phyloP scores from a whole-genome alignment of 2,113 vertebrate species.

The Xenus cinereus region DNA sequence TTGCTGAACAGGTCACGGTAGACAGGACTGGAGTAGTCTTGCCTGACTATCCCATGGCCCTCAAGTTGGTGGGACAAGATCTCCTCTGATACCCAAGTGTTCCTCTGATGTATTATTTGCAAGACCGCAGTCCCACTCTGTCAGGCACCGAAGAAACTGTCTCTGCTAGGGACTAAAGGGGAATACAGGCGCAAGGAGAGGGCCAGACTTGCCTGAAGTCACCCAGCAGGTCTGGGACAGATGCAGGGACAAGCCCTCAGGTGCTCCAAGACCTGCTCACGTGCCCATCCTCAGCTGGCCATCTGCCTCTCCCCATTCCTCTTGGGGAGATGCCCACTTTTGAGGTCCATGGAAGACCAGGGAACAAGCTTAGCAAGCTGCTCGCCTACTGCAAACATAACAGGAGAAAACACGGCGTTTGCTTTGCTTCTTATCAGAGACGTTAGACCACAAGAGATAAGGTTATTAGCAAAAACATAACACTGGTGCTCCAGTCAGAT shows the following conservation, averaged over 20 bases:
- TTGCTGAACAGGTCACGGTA: background rate
- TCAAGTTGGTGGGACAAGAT: background rate
- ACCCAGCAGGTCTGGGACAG: background rate
- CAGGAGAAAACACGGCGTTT: background rate
- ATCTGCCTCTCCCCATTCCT: background rate
- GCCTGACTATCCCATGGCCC: background rate
- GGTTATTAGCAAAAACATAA: slow-evolving; percentile 46
- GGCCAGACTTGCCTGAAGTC: background rate
- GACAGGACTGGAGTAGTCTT: background rate
- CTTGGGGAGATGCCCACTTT: background rate
- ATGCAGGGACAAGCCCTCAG: background rate
- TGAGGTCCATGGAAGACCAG: background rate
- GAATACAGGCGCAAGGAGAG: background rate
- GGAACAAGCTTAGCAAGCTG: background rate
- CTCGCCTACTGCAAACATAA: background rate
- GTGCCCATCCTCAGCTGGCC: background rate
- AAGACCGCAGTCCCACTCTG: background rate
- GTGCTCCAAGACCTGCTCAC: background rate
- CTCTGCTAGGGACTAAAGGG: background rate
- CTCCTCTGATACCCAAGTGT: background rate
- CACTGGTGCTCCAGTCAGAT: slow-evolving; percentile 29
- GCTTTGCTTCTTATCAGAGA: slow-evolving; percentile 43
- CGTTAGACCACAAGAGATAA: slow-evolving; percentile 52
- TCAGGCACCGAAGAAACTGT: background rate
- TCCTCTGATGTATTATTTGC: background rate